Percentiles rank a stretch among this genome's conserved stretches.
Conservation (phyloP, 2,888 invertebrate species). For the Eremobia ochroleuca region DNA sequence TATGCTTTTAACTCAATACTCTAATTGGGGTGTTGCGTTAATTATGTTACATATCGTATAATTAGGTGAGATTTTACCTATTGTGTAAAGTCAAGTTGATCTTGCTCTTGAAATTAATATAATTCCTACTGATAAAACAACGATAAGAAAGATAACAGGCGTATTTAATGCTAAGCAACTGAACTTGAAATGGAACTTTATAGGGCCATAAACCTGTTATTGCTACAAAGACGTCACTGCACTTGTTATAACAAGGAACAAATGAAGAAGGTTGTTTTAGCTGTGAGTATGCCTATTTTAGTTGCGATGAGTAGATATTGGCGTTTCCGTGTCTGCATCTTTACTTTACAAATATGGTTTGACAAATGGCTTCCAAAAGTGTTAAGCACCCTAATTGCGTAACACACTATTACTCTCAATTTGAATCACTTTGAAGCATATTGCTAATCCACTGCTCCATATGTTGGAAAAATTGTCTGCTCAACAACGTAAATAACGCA, state of each 20-base stretch:
- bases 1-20: too few species aligned
- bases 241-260: conserved; percentile 15
- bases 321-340: too few species aligned
- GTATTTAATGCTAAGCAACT: conserved; percentile 28
- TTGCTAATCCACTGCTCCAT: too few species aligned
- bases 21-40: too few species aligned
- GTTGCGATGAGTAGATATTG: background rate
- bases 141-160: conserved; percentile 32
- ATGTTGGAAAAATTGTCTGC: too few species aligned
- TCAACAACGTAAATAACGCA: too few species aligned
- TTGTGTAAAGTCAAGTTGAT: conserved; percentile 1
- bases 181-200: conserved; percentile 53
- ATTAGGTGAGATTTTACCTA: background rate
- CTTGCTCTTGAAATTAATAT: conserved; percentile 18
- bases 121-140: conserved; percentile 22
- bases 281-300: background rate
- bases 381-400: too few species aligned
- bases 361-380: too few species aligned
- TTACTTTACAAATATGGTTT: too few species aligned
- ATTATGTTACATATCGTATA: too few species aligned
- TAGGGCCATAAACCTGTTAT: conserved; percentile 53
- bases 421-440: too few species aligned
- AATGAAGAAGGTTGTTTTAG: conserved; percentile 17
- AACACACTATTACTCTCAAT: too few species aligned
- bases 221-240: conserved; percentile 4